Evolutionary conservation across 2,888 invertebrate genomes (phyloP), one percentile per base, ranked within the genome.

Genomic region (Exephanes ischioxanthus): DNA sequence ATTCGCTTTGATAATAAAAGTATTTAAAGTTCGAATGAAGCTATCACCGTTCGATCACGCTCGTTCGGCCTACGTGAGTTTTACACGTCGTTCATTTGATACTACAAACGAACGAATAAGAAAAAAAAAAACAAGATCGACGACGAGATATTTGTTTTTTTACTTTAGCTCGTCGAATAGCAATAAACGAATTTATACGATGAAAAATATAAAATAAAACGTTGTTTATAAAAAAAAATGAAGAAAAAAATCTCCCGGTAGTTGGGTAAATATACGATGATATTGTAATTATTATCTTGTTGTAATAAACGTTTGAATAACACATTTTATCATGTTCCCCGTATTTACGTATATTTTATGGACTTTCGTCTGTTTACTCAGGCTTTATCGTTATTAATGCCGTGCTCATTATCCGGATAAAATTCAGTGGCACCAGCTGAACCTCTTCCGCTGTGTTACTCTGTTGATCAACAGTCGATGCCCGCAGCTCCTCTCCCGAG

Each of bases 281-380:
- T 72, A 85, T 82, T 87, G 84, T 86, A 85, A 83, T 85, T 85
- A 87, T 86, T 87, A 83, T 84, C 78, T 86, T 86, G 80, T 88
- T 88, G 85, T 87, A 88, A 88, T 88, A 88, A 88, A 88, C 85
- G 83, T 88, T 88, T 88, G 66, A 86, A 87, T 86, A 87, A 85
- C 68, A 81, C 41, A 75, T 82, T 75, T 71, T 66, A 41, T 63
- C 61, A 14, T 26, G 16, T 9, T 16, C 30, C 45, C 53, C 11
- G 22, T 45, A 58, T 70, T 55, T 78, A 9, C 3, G 22, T 22
- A 14, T 22, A 41, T 30, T 53, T 63, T 5, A 30, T 37, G 19
- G 22, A 30, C 68, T 55, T 55, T 67, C 55, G 41, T 61, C 26
- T 30, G 33, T 33, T 63, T 30, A 2, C 2, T 14, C 14, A 11